These are phyloP conservation scores for Danio aesculapii DNA, from an alignment of 2,797 vertebrate species.

Conservation along the genomic window DNA sequence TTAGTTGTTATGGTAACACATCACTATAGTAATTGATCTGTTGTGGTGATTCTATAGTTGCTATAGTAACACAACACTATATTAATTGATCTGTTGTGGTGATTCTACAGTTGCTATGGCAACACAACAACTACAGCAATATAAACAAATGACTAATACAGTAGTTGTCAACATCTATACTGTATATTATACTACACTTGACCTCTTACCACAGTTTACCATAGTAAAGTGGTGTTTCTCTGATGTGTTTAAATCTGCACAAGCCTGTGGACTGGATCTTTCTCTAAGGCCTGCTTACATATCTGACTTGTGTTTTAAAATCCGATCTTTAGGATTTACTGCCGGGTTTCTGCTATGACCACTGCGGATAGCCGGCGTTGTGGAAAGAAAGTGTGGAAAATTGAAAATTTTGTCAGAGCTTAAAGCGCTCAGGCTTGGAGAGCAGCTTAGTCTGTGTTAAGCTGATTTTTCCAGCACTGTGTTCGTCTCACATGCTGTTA, in stretches of 20 bases:
- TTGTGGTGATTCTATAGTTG: too few relatives aligned
- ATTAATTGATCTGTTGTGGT: too few relatives aligned
- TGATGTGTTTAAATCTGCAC: not conserved
- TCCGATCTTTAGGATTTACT: slow-evolving; percentile 1
- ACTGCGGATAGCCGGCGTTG: not conserved
- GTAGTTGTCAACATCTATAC: not conserved
- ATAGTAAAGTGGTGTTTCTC: not conserved
- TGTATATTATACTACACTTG: not conserved
- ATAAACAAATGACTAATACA: too few relatives aligned
- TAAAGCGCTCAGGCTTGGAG: not conserved
- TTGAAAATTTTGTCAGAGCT: not conserved
- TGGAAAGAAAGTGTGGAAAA: not conserved
- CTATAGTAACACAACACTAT: too few relatives aligned
- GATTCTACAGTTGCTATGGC: too few relatives aligned
- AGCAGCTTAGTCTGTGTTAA: not conserved
- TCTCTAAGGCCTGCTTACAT: not conserved
- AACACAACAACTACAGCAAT: too few relatives aligned
- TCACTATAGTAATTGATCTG: too few relatives aligned
- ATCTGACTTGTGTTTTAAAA: not conserved
- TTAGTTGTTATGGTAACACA: too few relatives aligned
- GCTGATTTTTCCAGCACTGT: not conserved
- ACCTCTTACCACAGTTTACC: not conserved
- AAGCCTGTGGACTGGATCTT: not conserved
- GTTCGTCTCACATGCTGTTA: not conserved
- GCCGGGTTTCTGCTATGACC: not conserved